Percentiles rank a stretch among this genome's conserved stretches.
Evolutionary conservation across 1,140 invertebrate genomes (phyloP).

Genomic region (Nymphalis io): DNA sequence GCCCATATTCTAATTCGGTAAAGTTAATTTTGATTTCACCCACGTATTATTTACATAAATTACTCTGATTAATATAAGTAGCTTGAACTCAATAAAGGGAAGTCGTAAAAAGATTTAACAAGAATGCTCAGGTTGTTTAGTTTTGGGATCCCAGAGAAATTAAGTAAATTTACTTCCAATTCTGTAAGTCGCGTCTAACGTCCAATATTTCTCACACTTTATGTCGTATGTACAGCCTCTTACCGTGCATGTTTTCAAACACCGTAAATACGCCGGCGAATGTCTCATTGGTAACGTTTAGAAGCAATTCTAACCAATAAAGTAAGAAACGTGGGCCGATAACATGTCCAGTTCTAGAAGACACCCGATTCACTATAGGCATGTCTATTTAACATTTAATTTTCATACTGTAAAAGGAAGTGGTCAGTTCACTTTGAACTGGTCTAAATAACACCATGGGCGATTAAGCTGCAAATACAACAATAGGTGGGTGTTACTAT

Average conservation of each 20-base stretch:
- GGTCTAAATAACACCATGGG: constrained; percentile 46
- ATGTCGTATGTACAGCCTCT: constrained; percentile 51
- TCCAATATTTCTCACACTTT: constrained; percentile 59
- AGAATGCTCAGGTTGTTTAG: constrained; percentile 16
- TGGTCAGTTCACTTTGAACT: constrained; percentile 41
- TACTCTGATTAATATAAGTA: constrained; percentile 30
- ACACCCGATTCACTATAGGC: constrained; percentile 38
- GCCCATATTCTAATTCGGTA: not conserved
- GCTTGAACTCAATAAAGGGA: constrained; percentile 22
- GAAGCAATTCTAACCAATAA: constrained; percentile 74
- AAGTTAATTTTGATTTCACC: constrained; percentile 26
- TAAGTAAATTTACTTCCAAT: constrained; percentile 9
- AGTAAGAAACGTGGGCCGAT: constrained; percentile 65
- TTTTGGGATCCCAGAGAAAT: constrained; percentile 16
- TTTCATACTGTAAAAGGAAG: constrained; percentile 24
- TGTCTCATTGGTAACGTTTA: constrained; percentile 76
- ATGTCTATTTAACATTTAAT: constrained; percentile 23
- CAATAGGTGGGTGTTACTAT: constrained; percentile 61
- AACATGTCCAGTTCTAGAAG: constrained; percentile 52
- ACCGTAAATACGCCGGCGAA: constrained; percentile 72
- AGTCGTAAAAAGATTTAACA: constrained; percentile 17
- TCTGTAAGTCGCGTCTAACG: constrained; percentile 23
- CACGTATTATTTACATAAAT: constrained; percentile 31
- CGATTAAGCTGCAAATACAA: constrained; percentile 55
- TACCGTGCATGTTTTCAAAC: constrained; percentile 57